Evolutionary conservation across 2,888 invertebrate genomes (phyloP), one percentile per base, ranked within the genome.

Genomic region (Rhamphomyia laevipes): DNA sequence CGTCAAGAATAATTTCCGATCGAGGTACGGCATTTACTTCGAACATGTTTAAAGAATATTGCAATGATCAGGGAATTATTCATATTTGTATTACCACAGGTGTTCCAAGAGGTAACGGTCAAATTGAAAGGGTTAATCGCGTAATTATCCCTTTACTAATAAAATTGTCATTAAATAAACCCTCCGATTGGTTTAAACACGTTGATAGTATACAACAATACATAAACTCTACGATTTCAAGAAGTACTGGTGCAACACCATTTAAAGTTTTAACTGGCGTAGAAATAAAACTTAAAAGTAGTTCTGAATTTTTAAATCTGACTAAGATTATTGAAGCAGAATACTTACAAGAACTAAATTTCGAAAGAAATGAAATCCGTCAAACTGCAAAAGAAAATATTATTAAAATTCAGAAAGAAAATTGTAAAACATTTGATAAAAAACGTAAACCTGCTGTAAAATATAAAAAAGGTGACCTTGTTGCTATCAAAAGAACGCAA

Each of bases 21-120:
- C 52, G 63, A 35, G 67, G 67, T 10, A 57, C 62, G n/a, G 59
- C 60, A 2, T 70, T 66, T 46, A 69, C 67, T 0, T 60, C 63
- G 1, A 55, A 57, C 18, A 41, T 43, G 3, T 69, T 70, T 48
- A 51, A 55, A 41, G 46, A 51, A 4, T 65, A 61, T 49, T 68
- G 64, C 48, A 44, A 51, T 16, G 55, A 58, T 1, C 61, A 67
- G 48, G 47, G 47, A 0, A 50, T 55, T 6, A 46, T 49, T 17
- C 65, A 67, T 33, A 38, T 63, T 21, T 60, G 62, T 41, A 47
- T 58, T 2, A 37, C 49, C 2, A 63, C 53, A 60, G 56, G 65
- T 11, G 51, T 66, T 6, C 63, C 67, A 15, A 43, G 63, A 45
- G 60, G 62, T 9, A 67, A 67, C 47, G 65, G 66, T 1, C 65